These are phyloP conservation scores for Drosophila kambysellisi DNA, from an alignment of 2,888 invertebrate genomes.

Conservation along the genomic window DNA sequence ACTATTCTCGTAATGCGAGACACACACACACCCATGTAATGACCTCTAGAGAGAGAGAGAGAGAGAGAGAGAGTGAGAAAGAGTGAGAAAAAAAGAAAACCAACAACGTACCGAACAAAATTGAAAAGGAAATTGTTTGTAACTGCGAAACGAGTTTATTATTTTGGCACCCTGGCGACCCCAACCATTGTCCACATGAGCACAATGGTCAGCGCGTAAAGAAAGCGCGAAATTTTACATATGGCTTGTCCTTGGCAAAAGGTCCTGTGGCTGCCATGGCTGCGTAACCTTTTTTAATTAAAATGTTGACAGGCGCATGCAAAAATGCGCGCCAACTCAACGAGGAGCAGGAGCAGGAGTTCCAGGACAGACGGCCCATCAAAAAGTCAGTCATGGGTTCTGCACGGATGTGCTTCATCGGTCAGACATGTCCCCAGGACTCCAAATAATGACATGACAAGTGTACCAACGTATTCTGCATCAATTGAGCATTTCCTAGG, in stretches of 20 bases:
- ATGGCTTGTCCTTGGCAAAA: constrained; percentile 49
- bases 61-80: constrained; percentile 10
- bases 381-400: constrained; percentile 38
- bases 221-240: constrained; percentile 82
- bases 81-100: constrained; percentile 8
- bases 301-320: constrained; percentile 85
- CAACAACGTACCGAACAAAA: constrained; percentile 72
- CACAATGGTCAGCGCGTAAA: constrained; percentile 53
- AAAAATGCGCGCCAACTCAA: constrained; percentile 67
- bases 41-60: constrained; percentile 62
- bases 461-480: neutral
- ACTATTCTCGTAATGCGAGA: constrained; percentile 77
- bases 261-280: constrained; percentile 57
- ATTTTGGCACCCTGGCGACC: constrained; percentile 83
- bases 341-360: constrained; percentile 5
- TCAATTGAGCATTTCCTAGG: neutral
- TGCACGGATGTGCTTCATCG: constrained; percentile 45
- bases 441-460: constrained; percentile 6
- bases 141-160: constrained; percentile 84
- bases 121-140: constrained; percentile 85
- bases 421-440: constrained; percentile 41
- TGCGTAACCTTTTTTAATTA: constrained; percentile 85
- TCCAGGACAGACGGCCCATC: constrained; percentile 27
- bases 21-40: constrained; percentile 82
- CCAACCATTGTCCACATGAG: constrained; percentile 14